These are phyloP conservation scores for Coronaproctus castanopsis DNA, from an alignment of 2,888 invertebrate genomes.

Conservation along the genomic window DNA sequence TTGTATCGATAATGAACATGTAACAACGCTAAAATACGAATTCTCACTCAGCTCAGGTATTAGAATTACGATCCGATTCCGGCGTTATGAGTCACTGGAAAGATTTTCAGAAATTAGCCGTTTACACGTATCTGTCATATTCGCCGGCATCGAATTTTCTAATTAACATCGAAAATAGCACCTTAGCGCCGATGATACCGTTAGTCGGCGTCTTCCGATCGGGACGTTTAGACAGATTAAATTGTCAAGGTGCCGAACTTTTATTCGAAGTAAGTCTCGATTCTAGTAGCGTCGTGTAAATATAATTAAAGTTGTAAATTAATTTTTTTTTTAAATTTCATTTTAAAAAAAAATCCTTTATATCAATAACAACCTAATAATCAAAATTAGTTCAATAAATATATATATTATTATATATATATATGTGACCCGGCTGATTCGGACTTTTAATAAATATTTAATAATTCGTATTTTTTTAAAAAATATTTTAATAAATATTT, in stretches of 20 bases:
- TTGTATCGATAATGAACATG: too few relatives aligned
- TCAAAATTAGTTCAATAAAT: too few relatives aligned
- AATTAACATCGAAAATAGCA: conserved; percentile 16
- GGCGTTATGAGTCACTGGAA: conserved; percentile 25
- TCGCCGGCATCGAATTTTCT: conserved; percentile 22
- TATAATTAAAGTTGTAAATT: conserved; percentile 20
- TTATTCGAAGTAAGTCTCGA: conserved; percentile 21
- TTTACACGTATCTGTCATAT: conserved; percentile 24
- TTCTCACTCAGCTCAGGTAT: conserved; percentile 15
- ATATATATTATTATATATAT: too few relatives aligned
- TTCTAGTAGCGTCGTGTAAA: background rate
- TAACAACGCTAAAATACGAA: too few relatives aligned
- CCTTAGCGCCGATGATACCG: conserved; percentile 24
- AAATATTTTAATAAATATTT: too few relatives aligned
- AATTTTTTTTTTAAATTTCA: conserved; percentile 18
- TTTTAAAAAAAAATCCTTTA: background rate
- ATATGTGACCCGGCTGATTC: too few relatives aligned
- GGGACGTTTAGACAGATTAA: conserved; percentile 20
- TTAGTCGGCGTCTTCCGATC: conserved; percentile 23
- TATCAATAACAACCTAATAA: too few relatives aligned
- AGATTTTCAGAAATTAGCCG: conserved; percentile 23
- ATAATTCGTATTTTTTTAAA: too few relatives aligned
- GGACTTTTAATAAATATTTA: too few relatives aligned
- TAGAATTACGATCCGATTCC: conserved; percentile 23
- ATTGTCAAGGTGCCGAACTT: conserved; percentile 21